These are phyloP conservation scores for Escarpia spicata DNA, from an alignment of 2,888 invertebrate genomes.

Conservation along the genomic window DNA sequence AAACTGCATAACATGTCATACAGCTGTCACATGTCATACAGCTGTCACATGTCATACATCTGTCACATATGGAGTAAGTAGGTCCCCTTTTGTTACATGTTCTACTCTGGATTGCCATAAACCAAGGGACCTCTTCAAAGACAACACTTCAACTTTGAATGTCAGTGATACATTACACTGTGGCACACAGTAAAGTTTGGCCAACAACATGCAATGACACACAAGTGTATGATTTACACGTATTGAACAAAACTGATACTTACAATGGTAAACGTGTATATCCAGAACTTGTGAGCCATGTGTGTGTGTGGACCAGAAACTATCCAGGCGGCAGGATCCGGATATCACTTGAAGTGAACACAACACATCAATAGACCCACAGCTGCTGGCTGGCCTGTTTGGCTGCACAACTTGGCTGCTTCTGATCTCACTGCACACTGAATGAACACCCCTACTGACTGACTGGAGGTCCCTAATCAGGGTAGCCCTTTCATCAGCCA, in stretches of 20 bases:
- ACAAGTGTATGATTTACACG: not conserved
- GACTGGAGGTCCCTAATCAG: not conserved
- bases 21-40: not conserved
- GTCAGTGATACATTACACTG: not conserved
- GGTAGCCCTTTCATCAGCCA: not conserved
- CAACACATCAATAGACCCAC: not conserved
- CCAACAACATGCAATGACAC: not conserved
- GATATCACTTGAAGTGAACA: not conserved
- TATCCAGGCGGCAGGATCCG: not conserved
- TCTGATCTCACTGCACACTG: not conserved
- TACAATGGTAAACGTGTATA: not conserved
- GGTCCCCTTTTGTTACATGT: not conserved
- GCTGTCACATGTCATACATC: not conserved
- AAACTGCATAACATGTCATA: no score
- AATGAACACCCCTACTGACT: no score
- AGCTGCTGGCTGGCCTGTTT: not conserved
- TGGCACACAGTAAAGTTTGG: not conserved
- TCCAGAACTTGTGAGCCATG: not conserved
- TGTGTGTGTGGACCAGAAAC: not conserved
- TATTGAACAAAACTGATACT: not conserved
- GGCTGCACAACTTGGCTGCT: not conserved
- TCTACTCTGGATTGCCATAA: not conserved
- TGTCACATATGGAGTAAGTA: no score
- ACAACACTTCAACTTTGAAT: not conserved
- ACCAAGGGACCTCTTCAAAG: not conserved